A percentile compares a stretch with the other conserved stretches of the same genome.
phyloP scores from a whole-genome alignment of 2,888 invertebrate species.

The Campoletis raptor region DNA sequence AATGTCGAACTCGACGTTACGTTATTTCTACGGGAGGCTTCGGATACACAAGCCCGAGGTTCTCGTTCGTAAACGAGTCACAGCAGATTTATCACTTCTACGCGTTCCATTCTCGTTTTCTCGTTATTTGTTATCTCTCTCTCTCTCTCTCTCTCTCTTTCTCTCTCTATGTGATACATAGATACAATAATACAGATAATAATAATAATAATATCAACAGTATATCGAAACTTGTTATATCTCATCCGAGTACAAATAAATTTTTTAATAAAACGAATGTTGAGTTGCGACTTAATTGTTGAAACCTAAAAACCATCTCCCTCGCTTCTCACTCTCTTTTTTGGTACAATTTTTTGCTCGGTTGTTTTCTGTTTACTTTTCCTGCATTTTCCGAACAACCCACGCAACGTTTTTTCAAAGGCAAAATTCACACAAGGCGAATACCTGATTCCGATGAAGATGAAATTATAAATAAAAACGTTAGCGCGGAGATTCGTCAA shows the following conservation, averaged over 20 bases:
- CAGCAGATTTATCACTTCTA: conserved; percentile 70
- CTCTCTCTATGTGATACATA: conserved; percentile 55
- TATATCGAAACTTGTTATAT: conserved; percentile 56
- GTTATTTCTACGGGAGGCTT: conserved; percentile 53
- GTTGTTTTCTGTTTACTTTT: neutral
- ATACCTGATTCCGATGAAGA: neutral
- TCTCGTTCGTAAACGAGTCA: conserved; percentile 66
- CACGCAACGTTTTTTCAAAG: neutral
- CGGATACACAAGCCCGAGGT: conserved; percentile 48
- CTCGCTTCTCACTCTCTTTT: neutral
- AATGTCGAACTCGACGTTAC: conserved; percentile 55
- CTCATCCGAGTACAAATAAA: conserved; percentile 57
- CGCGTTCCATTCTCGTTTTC: conserved; percentile 40
- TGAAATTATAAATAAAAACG: neutral
- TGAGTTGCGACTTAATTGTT: conserved; percentile 44
- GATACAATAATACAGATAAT: conserved; percentile 54
- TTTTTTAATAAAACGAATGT: conserved; percentile 61
- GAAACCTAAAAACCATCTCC: neutral
- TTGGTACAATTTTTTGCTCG: neutral
- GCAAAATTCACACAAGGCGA: no score
- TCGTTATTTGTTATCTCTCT: conserved; percentile 19
- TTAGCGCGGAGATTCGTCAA: neutral
- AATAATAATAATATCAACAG: conserved; percentile 59
- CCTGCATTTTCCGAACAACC: neutral
- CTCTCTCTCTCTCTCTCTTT: conserved; percentile 18